Evolutionary conservation across 2,888 invertebrate species (phyloP).

Genomic region (Elegia similella): DNA sequence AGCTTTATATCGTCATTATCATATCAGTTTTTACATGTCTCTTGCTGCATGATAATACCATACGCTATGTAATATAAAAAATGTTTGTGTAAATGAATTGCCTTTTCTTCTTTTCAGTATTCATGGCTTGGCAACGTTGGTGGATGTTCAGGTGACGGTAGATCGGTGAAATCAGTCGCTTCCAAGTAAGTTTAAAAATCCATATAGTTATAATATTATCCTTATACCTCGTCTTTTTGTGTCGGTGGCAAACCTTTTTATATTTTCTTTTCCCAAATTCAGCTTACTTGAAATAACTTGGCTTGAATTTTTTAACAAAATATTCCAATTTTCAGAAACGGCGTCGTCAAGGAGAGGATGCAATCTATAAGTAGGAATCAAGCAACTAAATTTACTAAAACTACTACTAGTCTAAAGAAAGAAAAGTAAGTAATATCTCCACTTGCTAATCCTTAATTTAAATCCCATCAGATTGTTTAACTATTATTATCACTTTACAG

Average conservation of each 20-base stretch:
- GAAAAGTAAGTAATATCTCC: slow-evolving; percentile 52
- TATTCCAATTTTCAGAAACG: slow-evolving; percentile 47
- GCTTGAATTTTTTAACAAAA: neutral
- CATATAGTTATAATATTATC: neutral
- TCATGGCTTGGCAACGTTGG: slow-evolving; percentile 59
- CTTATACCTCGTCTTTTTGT: too few species aligned
- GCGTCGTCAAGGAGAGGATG: slow-evolving; percentile 51
- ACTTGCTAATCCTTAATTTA: neutral
- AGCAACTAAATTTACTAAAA: slow-evolving; percentile 50
- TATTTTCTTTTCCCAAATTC: too few species aligned
- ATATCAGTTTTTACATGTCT: too few species aligned
- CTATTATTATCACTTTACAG: slow-evolving; percentile 32
- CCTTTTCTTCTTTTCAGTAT: slow-evolving; percentile 46
- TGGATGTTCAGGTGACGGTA: slow-evolving; percentile 55
- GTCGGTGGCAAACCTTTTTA: too few species aligned
- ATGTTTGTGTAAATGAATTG: neutral
- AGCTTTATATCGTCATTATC: too few species aligned
- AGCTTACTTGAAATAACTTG: neutral
- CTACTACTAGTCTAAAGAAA: slow-evolving; percentile 52
- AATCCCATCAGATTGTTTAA: neutral
- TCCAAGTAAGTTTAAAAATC: slow-evolving; percentile 51
- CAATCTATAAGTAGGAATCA: slow-evolving; percentile 45
- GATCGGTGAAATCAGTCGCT: slow-evolving; percentile 46
- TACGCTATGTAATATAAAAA: too few species aligned
- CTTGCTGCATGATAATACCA: too few species aligned